Evolutionary conservation across 1,140 invertebrate genomes (phyloP).

Genomic region (Zaprionus inermis): DNA sequence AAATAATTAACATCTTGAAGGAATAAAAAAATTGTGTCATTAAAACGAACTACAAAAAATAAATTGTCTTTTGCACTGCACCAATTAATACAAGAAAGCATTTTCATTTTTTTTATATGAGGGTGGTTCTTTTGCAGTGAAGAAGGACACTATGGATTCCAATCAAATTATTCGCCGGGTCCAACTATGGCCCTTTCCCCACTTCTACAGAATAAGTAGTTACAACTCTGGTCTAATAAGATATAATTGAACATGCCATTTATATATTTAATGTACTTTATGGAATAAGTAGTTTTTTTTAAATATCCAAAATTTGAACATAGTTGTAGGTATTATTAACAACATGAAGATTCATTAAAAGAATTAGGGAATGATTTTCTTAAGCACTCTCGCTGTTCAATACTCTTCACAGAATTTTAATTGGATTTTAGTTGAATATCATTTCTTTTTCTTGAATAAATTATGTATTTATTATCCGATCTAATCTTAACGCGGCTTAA

Average conservation of each 20-base stretch:
- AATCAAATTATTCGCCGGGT: no score
- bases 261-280: no score
- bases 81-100: no score
- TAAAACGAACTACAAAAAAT: not conserved
- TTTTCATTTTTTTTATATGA: not conserved
- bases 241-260: no score
- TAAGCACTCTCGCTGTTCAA: not conserved
- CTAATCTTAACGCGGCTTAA: not conserved
- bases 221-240: no score
- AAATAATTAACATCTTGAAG: slow-evolving; percentile 85
- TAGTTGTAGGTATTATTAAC: not conserved
- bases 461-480: not conserved
- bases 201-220: no score
- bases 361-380: not conserved
- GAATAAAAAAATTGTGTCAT: slow-evolving; percentile 36
- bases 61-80: no score
- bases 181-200: not conserved
- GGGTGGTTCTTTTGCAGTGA: not conserved
- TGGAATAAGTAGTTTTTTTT: no score
- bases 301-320: no score
- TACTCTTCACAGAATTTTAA: no score
- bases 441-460: not conserved
- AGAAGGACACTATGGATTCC: no score
- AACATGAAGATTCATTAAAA: not conserved
- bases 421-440: not conserved